These are phyloP conservation scores for Ceratoteleas bidentatus DNA, from an alignment of 1,140 invertebrate genomes.

Conservation along the genomic window DNA sequence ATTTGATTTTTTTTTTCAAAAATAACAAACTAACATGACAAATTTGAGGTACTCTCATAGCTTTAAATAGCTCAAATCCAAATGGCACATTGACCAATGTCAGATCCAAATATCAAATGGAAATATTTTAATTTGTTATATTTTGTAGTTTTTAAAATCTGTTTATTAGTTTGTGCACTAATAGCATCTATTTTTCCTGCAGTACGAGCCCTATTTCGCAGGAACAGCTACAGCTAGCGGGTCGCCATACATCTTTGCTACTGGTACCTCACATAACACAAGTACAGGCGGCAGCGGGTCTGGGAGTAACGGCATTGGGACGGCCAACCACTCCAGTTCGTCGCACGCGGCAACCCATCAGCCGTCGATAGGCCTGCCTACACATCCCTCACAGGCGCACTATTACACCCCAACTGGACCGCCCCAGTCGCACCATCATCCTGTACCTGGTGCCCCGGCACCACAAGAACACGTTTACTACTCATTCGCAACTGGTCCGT, in stretches of 20 bases:
- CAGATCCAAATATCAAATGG: too few species aligned
- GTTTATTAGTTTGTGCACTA: too few species aligned
- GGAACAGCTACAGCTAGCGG: slow-evolving; percentile 74
- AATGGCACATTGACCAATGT: too few species aligned
- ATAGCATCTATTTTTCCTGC: neutral
- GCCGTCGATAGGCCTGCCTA: slow-evolving; percentile 67
- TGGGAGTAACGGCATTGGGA: slow-evolving; percentile 67
- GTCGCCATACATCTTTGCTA: slow-evolving; percentile 73
- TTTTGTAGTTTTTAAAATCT: too few species aligned
- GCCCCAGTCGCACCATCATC: slow-evolving; percentile 70
- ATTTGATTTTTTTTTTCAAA: too few species aligned
- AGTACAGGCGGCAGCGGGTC: slow-evolving; percentile 69
- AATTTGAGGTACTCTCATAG: too few species aligned
- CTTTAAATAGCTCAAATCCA: too few species aligned
- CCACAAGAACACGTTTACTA: slow-evolving; percentile 78
- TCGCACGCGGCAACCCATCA: slow-evolving; percentile 65
- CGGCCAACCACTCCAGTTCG: slow-evolving; percentile 70
- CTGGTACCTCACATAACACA: slow-evolving; percentile 72
- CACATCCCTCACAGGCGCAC: slow-evolving; percentile 71
- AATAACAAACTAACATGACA: too few species aligned
- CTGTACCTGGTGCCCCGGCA: slow-evolving; percentile 68
- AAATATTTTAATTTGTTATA: too few species aligned
- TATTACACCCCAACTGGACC: slow-evolving; percentile 74
- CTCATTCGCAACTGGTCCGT: slow-evolving; percentile 70
- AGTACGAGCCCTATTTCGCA: slow-evolving; percentile 80